Percentiles rank a stretch among this genome's conserved stretches.
phyloP scores from a whole-genome alignment of 2,888 invertebrate species.

The Ennomos erosarius region DNA sequence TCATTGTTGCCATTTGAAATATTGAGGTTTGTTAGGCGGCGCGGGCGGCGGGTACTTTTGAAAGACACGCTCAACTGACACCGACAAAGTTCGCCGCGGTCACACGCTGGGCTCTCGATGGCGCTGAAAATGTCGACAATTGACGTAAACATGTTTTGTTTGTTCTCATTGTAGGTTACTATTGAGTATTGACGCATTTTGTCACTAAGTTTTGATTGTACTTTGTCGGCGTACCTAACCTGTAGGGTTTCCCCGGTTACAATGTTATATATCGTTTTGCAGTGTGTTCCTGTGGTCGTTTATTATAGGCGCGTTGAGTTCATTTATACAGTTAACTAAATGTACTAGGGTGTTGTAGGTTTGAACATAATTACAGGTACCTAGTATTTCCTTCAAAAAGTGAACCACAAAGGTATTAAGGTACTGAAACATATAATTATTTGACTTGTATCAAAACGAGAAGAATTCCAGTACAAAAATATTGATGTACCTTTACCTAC shows the following conservation, averaged over 20 bases:
- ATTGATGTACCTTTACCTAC: too few relatives aligned
- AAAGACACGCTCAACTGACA: slow-evolving; percentile 41
- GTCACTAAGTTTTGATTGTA: slow-evolving; percentile 66
- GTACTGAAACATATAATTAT: too few relatives aligned
- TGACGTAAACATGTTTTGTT: slow-evolving; percentile 75
- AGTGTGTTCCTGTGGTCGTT: too few relatives aligned
- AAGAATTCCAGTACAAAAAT: too few relatives aligned
- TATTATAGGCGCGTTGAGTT: too few relatives aligned
- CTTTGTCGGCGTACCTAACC: slow-evolving; percentile 58
- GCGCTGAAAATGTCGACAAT: slow-evolving; percentile 80
- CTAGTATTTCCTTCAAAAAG: too few relatives aligned
- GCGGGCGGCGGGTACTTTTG: slow-evolving; percentile 63
- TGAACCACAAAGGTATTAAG: too few relatives aligned
- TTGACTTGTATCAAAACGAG: too few relatives aligned
- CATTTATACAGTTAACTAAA: too few relatives aligned
- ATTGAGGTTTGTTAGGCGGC: slow-evolving; percentile 70
- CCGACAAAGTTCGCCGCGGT: slow-evolving; percentile 69
- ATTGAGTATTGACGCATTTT: slow-evolving; percentile 56
- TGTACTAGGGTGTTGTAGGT: too few relatives aligned
- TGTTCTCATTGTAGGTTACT: slow-evolving; percentile 63
- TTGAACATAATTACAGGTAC: too few relatives aligned
- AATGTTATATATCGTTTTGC: slow-evolving; percentile 1
- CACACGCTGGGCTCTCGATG: slow-evolving; percentile 70
- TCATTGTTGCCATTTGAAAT: slow-evolving; percentile 82
- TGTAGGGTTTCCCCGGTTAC: slow-evolving; percentile 45